Base-by-base conservation (phyloP, 2,888 invertebrate genomes). In the Neelides folsomi region DNA sequence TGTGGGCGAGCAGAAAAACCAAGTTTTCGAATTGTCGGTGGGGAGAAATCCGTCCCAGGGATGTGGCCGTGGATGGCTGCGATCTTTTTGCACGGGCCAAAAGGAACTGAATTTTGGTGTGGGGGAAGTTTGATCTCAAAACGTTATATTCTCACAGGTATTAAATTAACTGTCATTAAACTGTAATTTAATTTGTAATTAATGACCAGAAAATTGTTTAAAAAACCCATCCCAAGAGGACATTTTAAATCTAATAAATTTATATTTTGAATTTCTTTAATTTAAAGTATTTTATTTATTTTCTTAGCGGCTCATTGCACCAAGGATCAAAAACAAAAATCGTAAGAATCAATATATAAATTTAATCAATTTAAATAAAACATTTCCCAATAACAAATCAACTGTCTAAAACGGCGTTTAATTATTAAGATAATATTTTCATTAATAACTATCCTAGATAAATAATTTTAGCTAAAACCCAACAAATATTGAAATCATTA, bases 61-160 rank as follows among this genome's bases (percentile, higher is more conserved):
- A 54, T 47, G 45, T 90, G 90, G 88, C 93, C 94, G 0, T 94
- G 93, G 93, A 86, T 94, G 84, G 93, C 87, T 0, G 92, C 92
- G 1, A 88, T 92, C 64, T 92, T 86, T 71, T 75, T 92, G 44
- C 87, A 88, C 67, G 89, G 88, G 8, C 79, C 82, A 37, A 79
- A 83, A 65, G 77, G 87, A 20, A 81, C 85, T 0, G 89, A 89
- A 71, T 90, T 89, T 72, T 90, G 90, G 90, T 93, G 93, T 67
- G 92, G 92, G 0, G 93, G 92, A 1, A 85, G 88, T 0, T 72
- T 93, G 42, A 81, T 93, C 45, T 82, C 83, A n/a, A 73, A 79
- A 37, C 77, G 79, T 47, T 86, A 89, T 67, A 78, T 88, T 65
- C 67, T 93, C 6, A 92, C 92, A 0, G 37, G 18, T 47, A n/a